A percentile compares a stretch with the other conserved stretches of the same genome.
Conservation (phyloP, 2,888 invertebrate genomes). For the Temnothorax unifasciatus region DNA sequence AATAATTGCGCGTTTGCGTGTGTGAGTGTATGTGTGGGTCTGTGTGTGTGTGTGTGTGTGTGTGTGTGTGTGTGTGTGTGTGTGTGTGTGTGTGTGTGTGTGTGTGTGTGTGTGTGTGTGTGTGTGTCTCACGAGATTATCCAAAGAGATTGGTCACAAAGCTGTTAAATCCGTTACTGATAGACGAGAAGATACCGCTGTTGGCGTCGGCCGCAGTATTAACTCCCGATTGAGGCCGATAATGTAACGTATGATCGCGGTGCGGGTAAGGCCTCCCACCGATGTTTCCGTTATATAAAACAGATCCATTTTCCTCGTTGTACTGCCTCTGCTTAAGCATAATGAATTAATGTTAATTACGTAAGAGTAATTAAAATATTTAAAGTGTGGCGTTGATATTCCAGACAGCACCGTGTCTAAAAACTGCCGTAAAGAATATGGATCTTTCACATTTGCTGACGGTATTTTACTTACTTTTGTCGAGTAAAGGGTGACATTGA, state of each 20-base stretch:
- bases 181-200: constrained; percentile 91
- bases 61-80: not conserved
- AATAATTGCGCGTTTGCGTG: constrained; percentile 1
- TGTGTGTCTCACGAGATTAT: constrained; percentile 81
- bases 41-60: not conserved
- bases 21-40: not conserved
- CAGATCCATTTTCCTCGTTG: constrained; percentile 74
- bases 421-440: not conserved
- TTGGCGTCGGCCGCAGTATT: constrained; percentile 79
- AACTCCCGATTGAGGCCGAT: constrained; percentile 81
- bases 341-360: constrained; percentile 32
- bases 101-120: too few relatives aligned
- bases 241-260: constrained; percentile 82
- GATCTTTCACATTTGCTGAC: not conserved
- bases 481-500: constrained; percentile 93
- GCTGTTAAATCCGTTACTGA: constrained; percentile 92
- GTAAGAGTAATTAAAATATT: not conserved
- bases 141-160: constrained; percentile 93
- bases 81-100: not conserved
- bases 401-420: not conserved
- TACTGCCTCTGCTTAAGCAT: constrained; percentile 69
- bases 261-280: constrained; percentile 79
- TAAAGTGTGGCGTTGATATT: not conserved
- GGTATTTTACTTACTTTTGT: constrained; percentile 89
- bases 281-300: constrained; percentile 76